Evolutionary conservation across 2,888 invertebrate species (phyloP).

Genomic region (Lycocerus yunnanus): DNA sequence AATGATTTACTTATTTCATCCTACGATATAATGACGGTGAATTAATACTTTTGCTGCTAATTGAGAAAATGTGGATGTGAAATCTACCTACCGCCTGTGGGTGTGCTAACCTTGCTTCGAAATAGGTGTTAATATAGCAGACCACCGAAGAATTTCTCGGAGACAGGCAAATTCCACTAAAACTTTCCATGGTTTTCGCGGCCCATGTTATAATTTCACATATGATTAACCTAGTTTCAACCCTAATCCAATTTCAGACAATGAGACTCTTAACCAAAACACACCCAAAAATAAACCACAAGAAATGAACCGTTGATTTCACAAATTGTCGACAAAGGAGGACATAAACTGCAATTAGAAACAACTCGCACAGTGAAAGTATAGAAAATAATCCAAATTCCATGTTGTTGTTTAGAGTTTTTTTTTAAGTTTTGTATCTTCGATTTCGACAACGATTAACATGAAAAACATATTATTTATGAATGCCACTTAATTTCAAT

Average conservation of each 20-base stretch:
- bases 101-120: neutral
- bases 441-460: neutral
- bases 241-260: neutral
- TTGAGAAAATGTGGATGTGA: neutral
- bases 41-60: neutral
- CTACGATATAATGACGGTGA: neutral
- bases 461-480: neutral
- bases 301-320: neutral
- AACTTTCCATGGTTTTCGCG: neutral
- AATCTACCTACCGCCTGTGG: neutral
- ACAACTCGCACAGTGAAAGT: neutral
- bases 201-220: neutral
- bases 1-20: neutral
- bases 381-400: neutral
- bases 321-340: neutral
- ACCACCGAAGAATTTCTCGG: neutral
- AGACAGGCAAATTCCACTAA: neutral
- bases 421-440: neutral
- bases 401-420: neutral
- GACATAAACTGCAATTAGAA: neutral
- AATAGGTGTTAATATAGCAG: neutral
- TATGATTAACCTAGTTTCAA: neutral
- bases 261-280: neutral
- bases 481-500: neutral
- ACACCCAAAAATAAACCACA: neutral